Evolutionary conservation across 2,113 vertebrate species (phyloP), one percentile per base, ranked within the genome.

Genomic region (Myotis yumanensis): DNA sequence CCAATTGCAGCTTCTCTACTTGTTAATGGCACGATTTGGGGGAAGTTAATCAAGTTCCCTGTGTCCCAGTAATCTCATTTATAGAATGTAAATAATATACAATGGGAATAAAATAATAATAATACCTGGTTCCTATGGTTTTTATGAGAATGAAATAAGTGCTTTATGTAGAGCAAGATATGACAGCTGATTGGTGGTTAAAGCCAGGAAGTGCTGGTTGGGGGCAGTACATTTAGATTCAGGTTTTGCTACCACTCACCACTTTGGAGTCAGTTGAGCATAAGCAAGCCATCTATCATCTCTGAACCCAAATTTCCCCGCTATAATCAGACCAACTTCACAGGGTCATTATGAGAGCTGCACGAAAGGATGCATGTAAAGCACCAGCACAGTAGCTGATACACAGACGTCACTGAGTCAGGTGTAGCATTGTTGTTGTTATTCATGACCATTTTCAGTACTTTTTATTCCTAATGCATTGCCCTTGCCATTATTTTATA

Each of bases 401-500:
- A n/a, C n/a, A 37, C 0, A 66, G 30, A 40, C 35, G 69, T 75
- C 52, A 73, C 28, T 52, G 71, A 83, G 59, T 79, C 77, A 43
- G 71, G 9, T 32, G 14, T 66, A 66, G 59, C 59, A 14, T 11
- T 54, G 6, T 35, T 72, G 23, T 32, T 71, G 46, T 89, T 81
- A 79, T 76, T 92, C 86, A 75, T 66, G 81, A 43, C 17, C 62
- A 35, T 12, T 62, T 28, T 81, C 1, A 22, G 18, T 48, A 76
- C n/a, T 73, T 92, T 30, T 59, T 5, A 69, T 62, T 16, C 18
- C 69, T 28, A 43, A 10, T 77, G 37, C 25, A 57, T 64, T 57
- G 15, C 62, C 86, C 28, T 69, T 92, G 59, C 77, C n/a, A 69
- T 76, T 83, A 35, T 96, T 89, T 94, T 84, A 46, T 82, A 73